Evolutionary conservation across 2,113 vertebrate species (phyloP), one percentile per base, ranked within the genome.

Genomic region (Perca schrenkii): DNA sequence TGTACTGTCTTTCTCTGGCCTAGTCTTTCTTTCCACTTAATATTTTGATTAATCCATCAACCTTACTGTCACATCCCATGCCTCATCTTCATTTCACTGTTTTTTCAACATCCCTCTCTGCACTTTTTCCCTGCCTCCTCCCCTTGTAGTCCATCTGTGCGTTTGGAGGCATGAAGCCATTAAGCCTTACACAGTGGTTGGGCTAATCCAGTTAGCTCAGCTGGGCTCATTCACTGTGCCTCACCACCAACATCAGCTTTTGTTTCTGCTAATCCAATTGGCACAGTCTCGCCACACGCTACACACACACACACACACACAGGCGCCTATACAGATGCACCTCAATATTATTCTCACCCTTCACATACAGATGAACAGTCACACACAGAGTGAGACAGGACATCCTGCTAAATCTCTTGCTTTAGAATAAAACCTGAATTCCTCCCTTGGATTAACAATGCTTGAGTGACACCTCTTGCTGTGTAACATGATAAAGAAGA

Each of bases 181-280:
- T 52, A 70, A 68, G 76, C 77, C 79, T 70, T 81, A 79, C 76
- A 84, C 88, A 72, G 75, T 84, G 77, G 69, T 69, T n/a, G 60
- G 61, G 40, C 74, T 92, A 92, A 92, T 92, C 91, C 91, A 68
- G 86, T 91, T 91, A 87, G 74, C 68, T 74, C 58, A 3, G 64
- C 75, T 49, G 63, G 70, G 21, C 53, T 60, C 79, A 70, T 79
- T 91, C 82, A 71, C 25, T 36, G 46, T 52, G 80, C 62, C 79
- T 60, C 77, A 5, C 79, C 82, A 46, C 70, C 80, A 64, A 36
- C 62, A 57, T 79, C 72, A 72, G 64, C 75, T 86, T 92, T 90
- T 92, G 84, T 91, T 85, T 77, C 40, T 7, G 34, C 15, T 91
- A 90, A 90, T 92, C 89, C 86, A 66, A 66, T 76, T 77, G 75